A percentile compares a stretch with the other conserved stretches of the same genome.
Conservation (phyloP, 2,113 vertebrate species). For the Rhabdomys dilectus region DNA sequence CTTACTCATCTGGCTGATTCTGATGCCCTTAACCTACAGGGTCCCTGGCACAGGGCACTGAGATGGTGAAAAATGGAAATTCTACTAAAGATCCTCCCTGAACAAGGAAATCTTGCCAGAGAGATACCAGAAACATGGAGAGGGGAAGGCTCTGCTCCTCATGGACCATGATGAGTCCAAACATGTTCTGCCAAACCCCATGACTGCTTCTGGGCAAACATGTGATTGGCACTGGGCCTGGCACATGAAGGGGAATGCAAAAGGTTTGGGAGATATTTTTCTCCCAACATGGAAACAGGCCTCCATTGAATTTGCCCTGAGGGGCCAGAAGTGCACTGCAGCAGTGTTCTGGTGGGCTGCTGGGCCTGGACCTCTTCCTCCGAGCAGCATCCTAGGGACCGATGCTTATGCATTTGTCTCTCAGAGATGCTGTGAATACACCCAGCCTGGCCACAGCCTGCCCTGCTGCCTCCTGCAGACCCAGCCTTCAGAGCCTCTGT, state of each 20-base stretch:
- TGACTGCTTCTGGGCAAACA: background rate
- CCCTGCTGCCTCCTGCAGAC: background rate
- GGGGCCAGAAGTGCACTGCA: too few relatives aligned
- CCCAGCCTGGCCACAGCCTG: background rate
- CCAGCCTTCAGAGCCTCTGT: background rate
- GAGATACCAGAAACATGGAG: background rate
- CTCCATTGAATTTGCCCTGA: background rate
- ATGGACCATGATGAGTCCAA: background rate
- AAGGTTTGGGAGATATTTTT: background rate
- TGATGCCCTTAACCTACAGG: background rate
- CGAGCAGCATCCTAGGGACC: background rate
- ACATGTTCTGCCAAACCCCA: background rate
- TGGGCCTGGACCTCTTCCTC: background rate
- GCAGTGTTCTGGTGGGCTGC: accelerated
- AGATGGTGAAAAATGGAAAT: background rate
- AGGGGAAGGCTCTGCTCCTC: too few relatives aligned
- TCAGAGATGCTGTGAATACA: background rate
- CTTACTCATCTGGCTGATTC: background rate
- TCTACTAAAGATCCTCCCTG: background rate
- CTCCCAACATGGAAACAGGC: background rate
- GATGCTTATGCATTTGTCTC: background rate
- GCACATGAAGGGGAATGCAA: background rate
- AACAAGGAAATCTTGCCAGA: background rate
- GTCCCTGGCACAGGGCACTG: background rate
- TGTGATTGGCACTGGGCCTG: background rate